A percentile compares a stretch with the other conserved stretches of the same genome.
These are phyloP conservation scores for Diadema setosum DNA, from an alignment of 35 echinoderm and acorn worm genomes.

Conservation along the genomic window DNA sequence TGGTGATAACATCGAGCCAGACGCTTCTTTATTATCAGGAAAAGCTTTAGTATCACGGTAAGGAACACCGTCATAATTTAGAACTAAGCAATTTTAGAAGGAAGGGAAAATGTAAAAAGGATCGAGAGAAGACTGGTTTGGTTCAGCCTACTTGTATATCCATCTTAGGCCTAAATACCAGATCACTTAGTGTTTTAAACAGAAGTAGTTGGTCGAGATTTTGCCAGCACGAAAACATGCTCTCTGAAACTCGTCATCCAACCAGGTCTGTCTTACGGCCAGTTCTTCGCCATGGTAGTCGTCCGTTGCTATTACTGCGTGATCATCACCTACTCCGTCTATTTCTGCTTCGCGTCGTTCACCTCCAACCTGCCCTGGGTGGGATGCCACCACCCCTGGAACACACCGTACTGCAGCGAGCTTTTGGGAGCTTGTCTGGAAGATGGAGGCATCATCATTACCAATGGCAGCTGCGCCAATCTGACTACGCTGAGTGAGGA, in stretches of 20 bases:
- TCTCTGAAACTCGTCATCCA: neutral
- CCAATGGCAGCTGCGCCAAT: neutral
- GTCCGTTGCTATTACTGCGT: conserved; percentile 7
- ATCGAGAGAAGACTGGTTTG: no score
- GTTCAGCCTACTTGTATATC: no score
- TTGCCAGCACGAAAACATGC: neutral
- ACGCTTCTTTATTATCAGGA: no score
- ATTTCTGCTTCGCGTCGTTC: conserved; percentile 55
- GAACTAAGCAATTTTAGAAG: no score
- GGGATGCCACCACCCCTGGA: conserved; percentile 34
- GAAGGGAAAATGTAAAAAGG: no score
- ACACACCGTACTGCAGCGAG: conserved; percentile 30
- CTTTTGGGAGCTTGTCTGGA: conserved; percentile 7
- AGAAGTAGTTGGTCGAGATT: neutral
- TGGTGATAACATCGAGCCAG: no score
- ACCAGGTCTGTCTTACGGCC: neutral
- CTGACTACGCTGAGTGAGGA: neutral
- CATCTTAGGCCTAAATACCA: neutral
- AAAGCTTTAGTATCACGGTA: no score
- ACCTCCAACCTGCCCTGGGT: conserved; percentile 48
- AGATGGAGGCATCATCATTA: neutral
- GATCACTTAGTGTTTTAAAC: neutral
- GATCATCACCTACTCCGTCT: conserved; percentile 51
- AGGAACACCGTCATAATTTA: no score
- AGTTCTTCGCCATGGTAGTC: neutral